Conservation (phyloP, 1,140 invertebrate genomes). For the Battus philenor region DNA sequence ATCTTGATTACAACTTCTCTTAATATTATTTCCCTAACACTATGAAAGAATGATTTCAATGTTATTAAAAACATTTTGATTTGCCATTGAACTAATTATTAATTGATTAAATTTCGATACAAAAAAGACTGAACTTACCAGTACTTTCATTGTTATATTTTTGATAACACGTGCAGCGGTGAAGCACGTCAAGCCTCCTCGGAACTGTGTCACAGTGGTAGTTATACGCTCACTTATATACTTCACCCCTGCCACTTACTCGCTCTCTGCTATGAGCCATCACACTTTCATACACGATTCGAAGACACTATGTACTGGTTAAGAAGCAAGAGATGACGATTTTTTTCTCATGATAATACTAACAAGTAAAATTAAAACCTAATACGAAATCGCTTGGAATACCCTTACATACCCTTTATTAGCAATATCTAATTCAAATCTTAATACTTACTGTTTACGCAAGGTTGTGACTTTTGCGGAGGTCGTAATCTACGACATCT, state of each 20-base stretch:
- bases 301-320: slow-evolving; percentile 47
- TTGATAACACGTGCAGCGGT: slow-evolving; percentile 45
- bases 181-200: slow-evolving; percentile 54
- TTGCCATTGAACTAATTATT: slow-evolving; percentile 8
- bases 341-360: slow-evolving; percentile 37
- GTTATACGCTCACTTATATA: slow-evolving; percentile 66
- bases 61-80: neutral
- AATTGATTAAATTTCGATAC: neutral
- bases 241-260: slow-evolving; percentile 68
- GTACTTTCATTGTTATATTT: slow-evolving; percentile 62
- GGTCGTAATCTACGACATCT: slow-evolving; percentile 11
- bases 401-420: slow-evolving; percentile 11
- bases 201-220: slow-evolving; percentile 70
- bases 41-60: neutral
- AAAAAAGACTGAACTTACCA: slow-evolving; percentile 54
- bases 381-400: slow-evolving; percentile 23
- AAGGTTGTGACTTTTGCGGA: slow-evolving; percentile 12
- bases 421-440: slow-evolving; percentile 11
- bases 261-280: slow-evolving; percentile 54
- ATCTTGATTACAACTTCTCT: neutral
- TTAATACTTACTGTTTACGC: slow-evolving; percentile 9
- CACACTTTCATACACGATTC: slow-evolving; percentile 68
- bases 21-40: neutral
- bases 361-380: slow-evolving; percentile 32
- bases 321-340: slow-evolving; percentile 28